Evolutionary conservation across 2,113 vertebrate species (phyloP).

Genomic region (Callionymus lyra): DNA sequence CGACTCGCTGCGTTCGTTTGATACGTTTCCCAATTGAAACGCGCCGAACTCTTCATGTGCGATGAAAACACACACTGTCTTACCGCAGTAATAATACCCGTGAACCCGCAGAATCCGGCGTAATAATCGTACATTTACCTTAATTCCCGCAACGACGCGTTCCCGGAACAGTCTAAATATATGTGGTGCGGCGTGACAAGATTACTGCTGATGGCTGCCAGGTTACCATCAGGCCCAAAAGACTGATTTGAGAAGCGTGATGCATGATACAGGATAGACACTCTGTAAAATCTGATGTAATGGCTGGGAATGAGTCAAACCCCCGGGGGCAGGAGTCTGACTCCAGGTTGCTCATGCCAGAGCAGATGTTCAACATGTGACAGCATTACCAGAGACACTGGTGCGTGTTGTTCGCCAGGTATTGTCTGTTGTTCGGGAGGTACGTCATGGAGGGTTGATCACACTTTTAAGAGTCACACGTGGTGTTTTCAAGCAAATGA

Average conservation of each 20-base stretch:
- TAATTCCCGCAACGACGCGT: slow-evolving; percentile 16
- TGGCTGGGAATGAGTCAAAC: slow-evolving; percentile 54
- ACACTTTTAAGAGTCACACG: no score
- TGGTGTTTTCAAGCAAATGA: no score
- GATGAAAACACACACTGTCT: not conserved
- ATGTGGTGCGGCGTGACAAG: slow-evolving; percentile 36
- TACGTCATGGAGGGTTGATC: no score
- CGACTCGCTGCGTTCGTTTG: slow-evolving; percentile 51
- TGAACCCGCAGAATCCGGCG: slow-evolving; percentile 13
- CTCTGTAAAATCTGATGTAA: slow-evolving; percentile 54
- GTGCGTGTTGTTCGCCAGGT: no score
- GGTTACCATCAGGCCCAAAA: slow-evolving; percentile 40
- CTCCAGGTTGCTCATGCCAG: slow-evolving; percentile 49
- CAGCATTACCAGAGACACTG: no score
- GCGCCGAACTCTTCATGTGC: not conserved
- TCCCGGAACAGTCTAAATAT: slow-evolving; percentile 22
- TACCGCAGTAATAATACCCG: slow-evolving; percentile 30
- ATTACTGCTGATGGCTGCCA: slow-evolving; percentile 49
- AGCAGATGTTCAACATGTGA: slow-evolving; percentile 52
- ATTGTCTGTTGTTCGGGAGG: no score
- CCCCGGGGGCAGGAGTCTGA: slow-evolving; percentile 45
- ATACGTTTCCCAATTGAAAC: slow-evolving; percentile 23
- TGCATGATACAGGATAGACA: slow-evolving; percentile 50
- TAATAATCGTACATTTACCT: slow-evolving; percentile 13
- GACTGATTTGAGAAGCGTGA: slow-evolving; percentile 44